Evolutionary conservation across 2,888 invertebrate species (phyloP).

Genomic region (Leptopilina syphax): DNA sequence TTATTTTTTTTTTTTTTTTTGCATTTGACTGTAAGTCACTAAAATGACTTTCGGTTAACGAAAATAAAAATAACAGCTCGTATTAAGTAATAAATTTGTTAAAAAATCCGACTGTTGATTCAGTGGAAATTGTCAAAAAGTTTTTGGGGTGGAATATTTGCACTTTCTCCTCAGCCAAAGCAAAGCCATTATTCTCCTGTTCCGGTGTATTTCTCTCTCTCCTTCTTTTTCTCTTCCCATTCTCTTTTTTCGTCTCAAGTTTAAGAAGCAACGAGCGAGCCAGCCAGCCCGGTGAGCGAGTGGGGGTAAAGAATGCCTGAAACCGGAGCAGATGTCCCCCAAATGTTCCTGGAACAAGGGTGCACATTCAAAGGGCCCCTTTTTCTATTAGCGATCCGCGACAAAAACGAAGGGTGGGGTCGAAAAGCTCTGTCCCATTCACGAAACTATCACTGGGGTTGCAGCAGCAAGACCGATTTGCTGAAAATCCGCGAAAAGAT

Average conservation of each 20-base stretch:
- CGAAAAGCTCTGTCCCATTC: constrained; percentile 24
- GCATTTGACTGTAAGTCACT: no score
- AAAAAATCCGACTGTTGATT: background rate
- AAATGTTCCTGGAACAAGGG: constrained; percentile 63
- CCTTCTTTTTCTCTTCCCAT: constrained; percentile 26
- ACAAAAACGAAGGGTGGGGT: constrained; percentile 29
- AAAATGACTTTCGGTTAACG: no score
- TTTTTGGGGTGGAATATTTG: constrained; percentile 10
- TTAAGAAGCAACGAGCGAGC: constrained; percentile 28
- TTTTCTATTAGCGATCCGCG: constrained; percentile 42
- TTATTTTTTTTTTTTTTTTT: no score
- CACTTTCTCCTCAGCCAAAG: constrained; percentile 22
- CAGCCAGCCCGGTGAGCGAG: constrained; percentile 32
- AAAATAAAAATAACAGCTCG: no score
- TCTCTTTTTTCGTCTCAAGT: constrained; percentile 18
- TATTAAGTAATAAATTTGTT: background rate
- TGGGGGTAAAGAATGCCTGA: constrained; percentile 43
- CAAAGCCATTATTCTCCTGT: constrained; percentile 35
- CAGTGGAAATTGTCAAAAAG: background rate
- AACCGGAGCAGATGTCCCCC: constrained; percentile 65
- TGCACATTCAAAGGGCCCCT: constrained; percentile 50
- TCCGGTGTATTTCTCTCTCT: constrained; percentile 6
- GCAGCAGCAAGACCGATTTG: constrained; percentile 10
- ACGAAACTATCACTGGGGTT: background rate
- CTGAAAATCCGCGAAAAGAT: constrained; percentile 27